Conservation (phyloP, 2,888 invertebrate genomes). For the Caenorhabditis sp. region DNA sequence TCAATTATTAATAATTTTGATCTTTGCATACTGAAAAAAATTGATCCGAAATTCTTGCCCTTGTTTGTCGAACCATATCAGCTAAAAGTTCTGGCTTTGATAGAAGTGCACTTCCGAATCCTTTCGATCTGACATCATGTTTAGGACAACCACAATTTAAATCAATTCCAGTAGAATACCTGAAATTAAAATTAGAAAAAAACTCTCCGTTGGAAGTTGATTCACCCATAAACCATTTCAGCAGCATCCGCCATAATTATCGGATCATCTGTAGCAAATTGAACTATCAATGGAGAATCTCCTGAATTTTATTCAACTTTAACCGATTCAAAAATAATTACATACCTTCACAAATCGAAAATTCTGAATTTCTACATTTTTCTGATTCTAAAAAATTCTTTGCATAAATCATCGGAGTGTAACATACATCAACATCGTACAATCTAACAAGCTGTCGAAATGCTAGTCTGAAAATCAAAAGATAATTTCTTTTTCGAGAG, state of each 20-base stretch:
- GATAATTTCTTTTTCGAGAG: not conserved
- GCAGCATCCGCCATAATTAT: slow-evolving; percentile 86
- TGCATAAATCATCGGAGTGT: slow-evolving; percentile 95
- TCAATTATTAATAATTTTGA: no score
- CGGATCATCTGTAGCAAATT: slow-evolving; percentile 89
- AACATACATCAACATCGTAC: slow-evolving; percentile 87
- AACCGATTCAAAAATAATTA: not conserved
- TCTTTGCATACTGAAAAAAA: slow-evolving; percentile 70
- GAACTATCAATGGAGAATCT: slow-evolving; percentile 87
- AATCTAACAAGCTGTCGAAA: slow-evolving; percentile 81
- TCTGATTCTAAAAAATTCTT: slow-evolving; percentile 87
- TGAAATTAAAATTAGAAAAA: no score
- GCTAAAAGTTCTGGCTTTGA: slow-evolving; percentile 82
- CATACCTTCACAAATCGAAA: slow-evolving; percentile 72
- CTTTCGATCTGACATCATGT: slow-evolving; percentile 70
- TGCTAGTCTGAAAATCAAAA: slow-evolving; percentile 77
- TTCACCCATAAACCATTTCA: slow-evolving; percentile 82
- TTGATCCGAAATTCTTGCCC: slow-evolving; percentile 78
- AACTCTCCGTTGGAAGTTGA: no score
- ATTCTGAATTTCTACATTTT: slow-evolving; percentile 80
- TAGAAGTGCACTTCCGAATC: slow-evolving; percentile 56
- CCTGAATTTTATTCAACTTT: slow-evolving; percentile 71
- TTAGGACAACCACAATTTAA: slow-evolving; percentile 98
- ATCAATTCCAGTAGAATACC: slow-evolving; percentile 89
- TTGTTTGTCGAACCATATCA: slow-evolving; percentile 82